These are phyloP conservation scores for Rhabditoides inermis DNA, from an alignment of 2,888 invertebrate species.

Conservation along the genomic window DNA sequence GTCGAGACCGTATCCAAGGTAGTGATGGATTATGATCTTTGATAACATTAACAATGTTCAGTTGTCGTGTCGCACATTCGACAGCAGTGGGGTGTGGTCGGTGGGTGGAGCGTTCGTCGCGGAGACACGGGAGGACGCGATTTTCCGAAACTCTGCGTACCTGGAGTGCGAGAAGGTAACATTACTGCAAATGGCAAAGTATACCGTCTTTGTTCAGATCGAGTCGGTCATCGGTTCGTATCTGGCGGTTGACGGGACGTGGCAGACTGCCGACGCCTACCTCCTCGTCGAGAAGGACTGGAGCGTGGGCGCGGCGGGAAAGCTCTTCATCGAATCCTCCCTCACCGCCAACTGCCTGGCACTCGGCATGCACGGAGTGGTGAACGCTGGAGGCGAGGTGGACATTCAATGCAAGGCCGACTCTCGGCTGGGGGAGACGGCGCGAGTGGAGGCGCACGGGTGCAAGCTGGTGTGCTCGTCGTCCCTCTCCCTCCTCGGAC, in stretches of 20 bases:
- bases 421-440: too few relatives aligned
- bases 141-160: constrained; percentile 21
- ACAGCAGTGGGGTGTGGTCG: constrained; percentile 31
- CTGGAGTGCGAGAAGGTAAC: constrained; percentile 24
- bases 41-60: not conserved
- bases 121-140: constrained; percentile 9
- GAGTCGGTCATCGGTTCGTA: not conserved
- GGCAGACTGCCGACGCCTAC: constrained; percentile 24
- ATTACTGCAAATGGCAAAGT: too few relatives aligned
- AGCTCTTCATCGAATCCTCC: not conserved
- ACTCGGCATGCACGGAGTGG: too few relatives aligned
- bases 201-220: too few relatives aligned
- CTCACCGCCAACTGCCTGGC: too few relatives aligned
- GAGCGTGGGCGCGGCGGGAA: constrained; percentile 6
- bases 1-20: not conserved
- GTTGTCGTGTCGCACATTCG: too few relatives aligned
- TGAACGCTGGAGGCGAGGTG: too few relatives aligned
- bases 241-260: constrained; percentile 21
- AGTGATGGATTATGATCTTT: constrained; percentile 4
- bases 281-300: constrained; percentile 23
- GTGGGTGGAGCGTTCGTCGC: constrained; percentile 20
- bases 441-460: too few relatives aligned
- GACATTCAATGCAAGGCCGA: too few relatives aligned
- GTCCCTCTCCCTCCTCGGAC: too few relatives aligned
- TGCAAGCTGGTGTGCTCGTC: too few relatives aligned